These are phyloP conservation scores for Crotalus tigris DNA, from an alignment of 2,113 vertebrate genomes.

Conservation along the genomic window DNA sequence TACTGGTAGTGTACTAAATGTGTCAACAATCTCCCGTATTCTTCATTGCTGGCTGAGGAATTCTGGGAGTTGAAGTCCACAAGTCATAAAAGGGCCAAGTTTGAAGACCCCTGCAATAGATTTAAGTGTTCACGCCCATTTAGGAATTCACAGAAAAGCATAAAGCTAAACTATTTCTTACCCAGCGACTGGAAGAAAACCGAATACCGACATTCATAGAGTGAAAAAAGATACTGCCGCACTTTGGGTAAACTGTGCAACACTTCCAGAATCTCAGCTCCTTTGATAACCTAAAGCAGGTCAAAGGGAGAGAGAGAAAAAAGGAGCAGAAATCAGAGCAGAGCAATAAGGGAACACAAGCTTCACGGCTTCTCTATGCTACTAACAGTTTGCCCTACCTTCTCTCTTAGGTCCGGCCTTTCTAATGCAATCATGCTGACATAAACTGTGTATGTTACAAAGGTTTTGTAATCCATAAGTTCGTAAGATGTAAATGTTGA, in stretches of 20 bases:
- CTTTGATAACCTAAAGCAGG: constrained; percentile 88
- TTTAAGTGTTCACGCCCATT: background rate
- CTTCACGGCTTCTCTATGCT: accelerated
- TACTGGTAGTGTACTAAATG: too few relatives aligned
- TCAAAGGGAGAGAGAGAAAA: background rate
- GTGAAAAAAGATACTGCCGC: constrained; percentile 96
- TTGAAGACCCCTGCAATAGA: background rate
- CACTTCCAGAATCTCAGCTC: constrained; percentile 96
- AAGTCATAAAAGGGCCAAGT: too few relatives aligned
- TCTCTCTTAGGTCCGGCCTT: constrained; percentile 94
- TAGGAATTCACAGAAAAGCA: background rate
- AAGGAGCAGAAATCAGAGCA: background rate
- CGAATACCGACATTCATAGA: constrained; percentile 92
- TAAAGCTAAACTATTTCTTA: constrained; percentile 61
- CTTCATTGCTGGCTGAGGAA: too few relatives aligned
- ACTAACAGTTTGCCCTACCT: constrained; percentile 70
- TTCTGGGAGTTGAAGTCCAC: too few relatives aligned
- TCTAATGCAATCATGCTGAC: constrained; percentile 98
- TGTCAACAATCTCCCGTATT: too few relatives aligned
- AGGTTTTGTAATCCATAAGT: constrained; percentile 99
- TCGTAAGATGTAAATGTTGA: constrained; percentile 99
- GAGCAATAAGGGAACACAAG: background rate
- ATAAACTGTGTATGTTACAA: constrained; percentile 96
- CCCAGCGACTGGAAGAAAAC: constrained; percentile 95
- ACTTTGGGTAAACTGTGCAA: constrained; percentile 89